Evolutionary conservation across 2,797 vertebrate species (phyloP).

Genomic region (Pitangus sulphuratus): DNA sequence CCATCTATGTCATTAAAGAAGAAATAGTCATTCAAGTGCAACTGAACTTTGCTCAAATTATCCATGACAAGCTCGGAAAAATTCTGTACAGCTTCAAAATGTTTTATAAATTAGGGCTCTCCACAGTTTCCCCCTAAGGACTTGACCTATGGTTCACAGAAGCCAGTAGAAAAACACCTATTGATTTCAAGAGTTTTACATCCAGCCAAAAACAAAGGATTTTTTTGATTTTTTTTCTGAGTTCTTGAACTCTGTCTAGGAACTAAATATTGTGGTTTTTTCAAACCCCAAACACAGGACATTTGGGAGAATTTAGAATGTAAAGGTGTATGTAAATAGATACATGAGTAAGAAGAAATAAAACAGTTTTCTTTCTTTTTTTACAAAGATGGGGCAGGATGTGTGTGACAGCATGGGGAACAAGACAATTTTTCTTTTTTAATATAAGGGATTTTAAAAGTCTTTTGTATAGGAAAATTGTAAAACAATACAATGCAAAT

Average conservation of each 20-base stretch:
- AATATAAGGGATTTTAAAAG: neutral
- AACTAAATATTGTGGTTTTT: neutral
- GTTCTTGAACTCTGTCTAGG: neutral
- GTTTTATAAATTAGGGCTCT: neutral
- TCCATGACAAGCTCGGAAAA: neutral
- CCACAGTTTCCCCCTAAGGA: neutral
- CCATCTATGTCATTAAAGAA: neutral
- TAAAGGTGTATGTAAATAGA: neutral
- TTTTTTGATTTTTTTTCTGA: fast-evolving
- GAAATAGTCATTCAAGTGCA: neutral
- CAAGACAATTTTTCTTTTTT: neutral
- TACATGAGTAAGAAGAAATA: neutral
- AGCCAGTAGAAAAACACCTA: neutral
- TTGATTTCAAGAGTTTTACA: neutral
- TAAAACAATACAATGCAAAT: neutral
- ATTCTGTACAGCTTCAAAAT: neutral
- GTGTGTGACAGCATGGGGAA: neutral
- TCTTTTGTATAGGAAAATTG: neutral
- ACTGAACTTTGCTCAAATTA: neutral
- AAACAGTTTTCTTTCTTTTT: fast-evolving
- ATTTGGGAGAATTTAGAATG: neutral
- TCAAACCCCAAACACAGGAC: neutral
- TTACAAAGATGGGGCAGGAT: fast-evolving
- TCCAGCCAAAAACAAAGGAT: neutral
- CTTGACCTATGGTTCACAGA: neutral